Evolutionary conservation across 2,888 invertebrate genomes (phyloP).

Genomic region (Spialia ferax): DNA sequence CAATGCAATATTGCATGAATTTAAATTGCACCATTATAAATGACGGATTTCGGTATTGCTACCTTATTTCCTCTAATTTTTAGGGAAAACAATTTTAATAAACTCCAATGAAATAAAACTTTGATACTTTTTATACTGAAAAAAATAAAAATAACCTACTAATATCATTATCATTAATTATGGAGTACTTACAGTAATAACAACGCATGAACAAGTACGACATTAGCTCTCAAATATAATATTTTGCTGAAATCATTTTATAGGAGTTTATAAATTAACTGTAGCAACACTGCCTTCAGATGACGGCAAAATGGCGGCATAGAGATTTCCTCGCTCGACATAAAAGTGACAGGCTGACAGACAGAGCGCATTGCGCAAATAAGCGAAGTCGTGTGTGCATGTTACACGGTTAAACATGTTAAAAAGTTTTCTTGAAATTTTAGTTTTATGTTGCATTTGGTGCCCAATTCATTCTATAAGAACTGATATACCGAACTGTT

Average conservation of each 20-base stretch:
- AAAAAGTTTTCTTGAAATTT: constrained; percentile 91
- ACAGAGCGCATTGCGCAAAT: constrained; percentile 74
- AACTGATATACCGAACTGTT: constrained; percentile 91
- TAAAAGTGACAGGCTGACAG: constrained; percentile 61
- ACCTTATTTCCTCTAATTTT: background rate
- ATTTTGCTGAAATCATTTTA: too few species aligned
- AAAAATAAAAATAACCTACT: background rate
- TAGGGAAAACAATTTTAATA: background rate
- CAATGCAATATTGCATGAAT: background rate
- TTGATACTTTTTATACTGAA: background rate
- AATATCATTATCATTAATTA: background rate
- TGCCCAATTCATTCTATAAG: constrained; percentile 90
- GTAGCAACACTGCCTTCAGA: constrained; percentile 60
- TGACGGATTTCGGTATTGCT: background rate
- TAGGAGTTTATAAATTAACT: constrained; percentile 13
- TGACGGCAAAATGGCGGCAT: constrained; percentile 59
- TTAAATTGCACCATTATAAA: background rate
- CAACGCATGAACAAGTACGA: too few species aligned
- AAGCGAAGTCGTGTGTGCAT: constrained; percentile 81
- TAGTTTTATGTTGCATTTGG: constrained; percentile 90
- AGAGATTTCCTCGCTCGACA: constrained; percentile 52
- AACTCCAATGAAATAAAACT: background rate
- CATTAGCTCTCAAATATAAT: too few species aligned
- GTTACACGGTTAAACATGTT: constrained; percentile 89
- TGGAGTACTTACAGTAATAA: background rate